Evolutionary conservation across 1,140 invertebrate species (phyloP).

Genomic region (Drosophila erecta): DNA sequence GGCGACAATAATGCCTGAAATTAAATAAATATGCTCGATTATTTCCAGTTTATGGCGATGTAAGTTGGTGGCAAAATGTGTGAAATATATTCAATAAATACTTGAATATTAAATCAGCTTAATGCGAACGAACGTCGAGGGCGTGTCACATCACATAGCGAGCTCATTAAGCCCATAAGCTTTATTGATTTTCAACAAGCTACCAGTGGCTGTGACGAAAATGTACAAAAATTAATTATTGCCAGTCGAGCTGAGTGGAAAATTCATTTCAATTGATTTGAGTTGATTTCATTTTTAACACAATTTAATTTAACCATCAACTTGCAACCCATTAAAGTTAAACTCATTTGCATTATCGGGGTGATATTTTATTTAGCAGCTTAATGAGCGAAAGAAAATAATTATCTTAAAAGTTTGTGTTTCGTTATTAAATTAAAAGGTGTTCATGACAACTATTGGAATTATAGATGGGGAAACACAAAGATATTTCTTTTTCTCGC

Average conservation of each 20-base stretch:
- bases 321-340: conserved; percentile 20
- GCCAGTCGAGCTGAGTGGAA: conserved; percentile 27
- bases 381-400: background rate
- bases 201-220: conserved; percentile 28
- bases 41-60: conserved; percentile 37
- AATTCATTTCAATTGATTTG: conserved; percentile 57
- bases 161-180: conserved; percentile 67
- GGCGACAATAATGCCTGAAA: conserved; percentile 31
- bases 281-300: conserved; percentile 38
- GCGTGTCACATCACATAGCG: conserved; percentile 16
- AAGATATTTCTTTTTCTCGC: too few relatives aligned
- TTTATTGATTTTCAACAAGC: conserved; percentile 71
- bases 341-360: conserved; percentile 15
- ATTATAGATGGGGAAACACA: too few relatives aligned
- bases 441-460: too few relatives aligned
- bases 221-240: conserved; percentile 66
- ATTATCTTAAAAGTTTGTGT: background rate
- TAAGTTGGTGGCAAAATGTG: conserved; percentile 31
- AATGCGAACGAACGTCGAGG: conserved; percentile 15
- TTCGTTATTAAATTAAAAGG: background rate
- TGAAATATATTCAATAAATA: conserved; percentile 43
- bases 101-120: conserved; percentile 59
- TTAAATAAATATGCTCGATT: conserved; percentile 46
- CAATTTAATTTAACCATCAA: conserved; percentile 23
- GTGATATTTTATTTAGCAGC: conserved; percentile 5